Conservation (phyloP, 2,888 invertebrate species). For the Leucoma salicis region DNA sequence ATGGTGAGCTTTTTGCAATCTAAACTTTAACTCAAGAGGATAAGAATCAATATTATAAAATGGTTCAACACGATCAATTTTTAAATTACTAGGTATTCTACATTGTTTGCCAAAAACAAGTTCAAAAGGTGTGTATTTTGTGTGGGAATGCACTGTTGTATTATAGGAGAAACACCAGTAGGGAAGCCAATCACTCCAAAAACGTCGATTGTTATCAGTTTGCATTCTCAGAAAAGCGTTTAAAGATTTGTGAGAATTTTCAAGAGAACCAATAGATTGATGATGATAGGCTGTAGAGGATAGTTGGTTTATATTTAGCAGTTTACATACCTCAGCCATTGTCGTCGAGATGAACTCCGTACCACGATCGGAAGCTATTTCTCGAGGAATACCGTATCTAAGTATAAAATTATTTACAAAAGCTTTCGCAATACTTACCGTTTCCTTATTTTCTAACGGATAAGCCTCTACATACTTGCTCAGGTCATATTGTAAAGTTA, state of each 20-base stretch:
- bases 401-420: not conserved
- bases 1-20: not conserved
- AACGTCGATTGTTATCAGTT: not conserved
- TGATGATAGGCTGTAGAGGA: not conserved
- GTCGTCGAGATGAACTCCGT: not conserved
- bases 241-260: conserved; percentile 10
- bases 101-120: not conserved
- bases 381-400: not conserved
- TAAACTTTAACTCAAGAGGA: conserved; percentile 4
- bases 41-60: not conserved
- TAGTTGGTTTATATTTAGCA: not conserved
- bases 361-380: not conserved
- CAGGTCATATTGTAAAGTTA: conserved; percentile 7
- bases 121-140: not conserved
- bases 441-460: not conserved
- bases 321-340: conserved; percentile 13
- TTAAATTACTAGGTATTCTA: not conserved
- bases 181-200: conserved; percentile 13
- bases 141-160: conserved; percentile 9
- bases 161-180: conserved; percentile 14
- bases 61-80: not conserved
- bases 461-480: conserved; percentile 5
- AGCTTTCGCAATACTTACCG: not conserved
- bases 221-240: conserved; percentile 7
- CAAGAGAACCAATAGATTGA: conserved; percentile 1